A percentile compares a stretch with the other conserved stretches of the same genome.
Evolutionary conservation across 2,888 invertebrate species (phyloP).

Genomic region (Chamaedrilus cognettii): DNA sequence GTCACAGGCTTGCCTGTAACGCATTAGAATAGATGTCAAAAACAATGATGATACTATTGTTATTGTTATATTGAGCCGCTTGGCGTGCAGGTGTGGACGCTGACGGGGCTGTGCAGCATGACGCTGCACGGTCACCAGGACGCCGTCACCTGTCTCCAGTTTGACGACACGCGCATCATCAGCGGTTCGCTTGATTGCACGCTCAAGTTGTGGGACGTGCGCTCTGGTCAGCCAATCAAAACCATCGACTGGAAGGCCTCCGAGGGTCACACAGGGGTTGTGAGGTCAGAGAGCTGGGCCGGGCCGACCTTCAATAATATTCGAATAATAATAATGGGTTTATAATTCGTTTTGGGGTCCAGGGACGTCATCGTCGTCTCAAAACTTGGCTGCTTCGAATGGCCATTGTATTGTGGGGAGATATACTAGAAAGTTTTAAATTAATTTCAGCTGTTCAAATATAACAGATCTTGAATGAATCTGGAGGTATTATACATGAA

Average conservation of each 20-base stretch:
- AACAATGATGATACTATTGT: too few relatives aligned
- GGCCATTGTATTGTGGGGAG: too few relatives aligned
- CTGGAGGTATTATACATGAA: too few relatives aligned
- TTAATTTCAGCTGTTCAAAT: too few relatives aligned
- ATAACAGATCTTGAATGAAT: too few relatives aligned
- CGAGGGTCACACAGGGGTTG: constrained; percentile 65
- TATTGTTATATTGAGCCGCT: too few relatives aligned
- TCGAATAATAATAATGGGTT: not conserved
- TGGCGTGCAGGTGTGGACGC: constrained; percentile 60
- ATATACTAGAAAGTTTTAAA: too few relatives aligned
- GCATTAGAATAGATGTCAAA: too few relatives aligned
- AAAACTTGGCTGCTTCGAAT: too few relatives aligned
- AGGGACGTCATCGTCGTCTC: too few relatives aligned
- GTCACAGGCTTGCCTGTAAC: too few relatives aligned
- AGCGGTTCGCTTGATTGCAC: constrained; percentile 63
- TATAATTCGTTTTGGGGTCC: too few relatives aligned
- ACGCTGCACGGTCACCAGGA: constrained; percentile 62
- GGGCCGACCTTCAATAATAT: not conserved
- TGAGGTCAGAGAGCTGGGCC: constrained; percentile 55
- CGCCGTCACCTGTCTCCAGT: constrained; percentile 63
- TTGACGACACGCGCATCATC: constrained; percentile 61
- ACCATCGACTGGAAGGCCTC: constrained; percentile 64
- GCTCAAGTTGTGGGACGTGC: constrained; percentile 62
- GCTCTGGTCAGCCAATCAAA: constrained; percentile 59
- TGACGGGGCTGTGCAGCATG: constrained; percentile 58